Percentiles rank a stretch among this genome's conserved stretches.
Conservation (phyloP, 2,888 invertebrate species). For the Dastarcus helophoroides region DNA sequence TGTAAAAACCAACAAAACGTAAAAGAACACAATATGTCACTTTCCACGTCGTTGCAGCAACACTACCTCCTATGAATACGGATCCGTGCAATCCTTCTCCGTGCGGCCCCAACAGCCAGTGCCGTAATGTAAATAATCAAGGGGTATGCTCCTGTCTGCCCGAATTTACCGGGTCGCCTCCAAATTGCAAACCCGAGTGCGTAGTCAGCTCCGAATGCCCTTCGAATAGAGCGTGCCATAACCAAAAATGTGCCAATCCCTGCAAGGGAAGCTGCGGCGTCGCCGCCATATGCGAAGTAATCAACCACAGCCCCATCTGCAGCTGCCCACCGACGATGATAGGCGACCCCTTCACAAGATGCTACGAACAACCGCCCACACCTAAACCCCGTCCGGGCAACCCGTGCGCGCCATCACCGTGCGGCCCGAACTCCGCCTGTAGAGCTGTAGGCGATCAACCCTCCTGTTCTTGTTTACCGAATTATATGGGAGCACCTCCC, state of each 20-base stretch:
- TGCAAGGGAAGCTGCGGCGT: conserved; percentile 65
- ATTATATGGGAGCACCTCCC: conserved; percentile 62
- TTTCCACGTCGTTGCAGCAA: no score
- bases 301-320: conserved; percentile 69
- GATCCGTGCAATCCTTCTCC: conserved; percentile 63
- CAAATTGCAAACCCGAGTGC: conserved; percentile 67
- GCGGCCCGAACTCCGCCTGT: conserved; percentile 52
- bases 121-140: conserved; percentile 51
- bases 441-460: conserved; percentile 45
- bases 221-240: conserved; percentile 58
- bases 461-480: conserved; percentile 56
- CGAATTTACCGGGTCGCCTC: conserved; percentile 59
- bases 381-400: conserved; percentile 32
- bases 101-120: conserved; percentile 67
- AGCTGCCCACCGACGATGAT: conserved; percentile 54
- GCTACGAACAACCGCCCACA: conserved; percentile 33
- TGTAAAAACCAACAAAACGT: no score
- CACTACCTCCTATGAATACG: no score
- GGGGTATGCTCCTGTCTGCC: conserved; percentile 64
- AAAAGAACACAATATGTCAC: neutral
- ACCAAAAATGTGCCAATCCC: conserved; percentile 64
- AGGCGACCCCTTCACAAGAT: conserved; percentile 64
- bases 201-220: conserved; percentile 64
- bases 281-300: conserved; percentile 58
- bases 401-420: conserved; percentile 53